Evolutionary conservation across 2,888 invertebrate genomes (phyloP), one percentile per base, ranked within the genome.

Genomic region (Elysia crispata): DNA sequence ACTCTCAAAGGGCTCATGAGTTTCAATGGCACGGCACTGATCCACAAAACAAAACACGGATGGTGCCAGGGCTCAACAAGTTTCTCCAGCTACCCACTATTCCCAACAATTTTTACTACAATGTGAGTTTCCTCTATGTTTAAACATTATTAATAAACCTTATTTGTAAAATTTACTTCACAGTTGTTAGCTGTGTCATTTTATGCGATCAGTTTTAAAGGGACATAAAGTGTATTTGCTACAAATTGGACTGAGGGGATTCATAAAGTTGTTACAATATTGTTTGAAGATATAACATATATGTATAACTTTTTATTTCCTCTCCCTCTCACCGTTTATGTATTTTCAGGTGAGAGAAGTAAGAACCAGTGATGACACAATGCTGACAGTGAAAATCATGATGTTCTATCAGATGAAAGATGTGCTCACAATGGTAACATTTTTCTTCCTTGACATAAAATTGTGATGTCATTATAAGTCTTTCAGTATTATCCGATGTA

Each of bases 41-140:
- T 67, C 85, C 87, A 5, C 72, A 81, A 0, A 85, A 89, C 79
- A 87, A 89, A 75, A 84, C 88, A 0, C 82, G 89, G 20, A 89
- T 90, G 89, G 84, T 90, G 15, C 89, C 91, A 15, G 89, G 85
- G 3, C 80, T 85, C 49, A 84, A 86, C 76, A 84, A 83, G 69
- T 90, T 91, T 81, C 84, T 84, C 1, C 86, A 90, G 80, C 84
- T 91, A 13, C 84, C 89, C 6, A 83, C 85, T 25, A 90, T 91
- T 25, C 89, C 91, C n/a, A 88, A 89, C 76, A 90, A 91, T 80
- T 90, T 91, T 82, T 90, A 91, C 80, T 91, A 90, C 77, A 89
- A 91, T 86, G 90, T 91, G 83, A 86, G 88, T 84, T 18, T n/a
- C 23, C 54, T 41, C 5, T 41, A 41, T 3, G 41, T n/a, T n/a